Conservation (phyloP, 1,140 invertebrate genomes). For the Brachionus manjavacas region DNA sequence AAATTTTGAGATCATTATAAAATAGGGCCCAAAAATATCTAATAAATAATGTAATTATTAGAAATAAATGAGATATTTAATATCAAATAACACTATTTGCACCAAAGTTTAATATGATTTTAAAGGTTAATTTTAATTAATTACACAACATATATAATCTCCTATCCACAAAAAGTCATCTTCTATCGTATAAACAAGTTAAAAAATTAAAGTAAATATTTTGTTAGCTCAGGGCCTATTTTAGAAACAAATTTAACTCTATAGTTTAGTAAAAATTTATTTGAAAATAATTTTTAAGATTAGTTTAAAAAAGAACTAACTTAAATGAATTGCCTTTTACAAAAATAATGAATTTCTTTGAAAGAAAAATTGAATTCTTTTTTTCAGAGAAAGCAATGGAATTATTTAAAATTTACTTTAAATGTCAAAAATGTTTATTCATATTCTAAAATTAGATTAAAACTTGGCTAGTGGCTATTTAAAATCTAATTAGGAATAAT, state of each 20-base stretch:
- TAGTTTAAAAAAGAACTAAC: background rate
- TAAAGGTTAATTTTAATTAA: conserved; percentile 1
- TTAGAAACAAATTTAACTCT: background rate
- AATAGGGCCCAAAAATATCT: background rate
- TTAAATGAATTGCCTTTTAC: background rate
- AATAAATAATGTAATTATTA: conserved; percentile 26
- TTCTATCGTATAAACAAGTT: background rate
- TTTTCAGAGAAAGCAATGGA: background rate
- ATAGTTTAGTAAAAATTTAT: background rate
- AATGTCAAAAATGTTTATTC: background rate
- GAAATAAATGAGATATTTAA: conserved; percentile 31
- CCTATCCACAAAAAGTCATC: background rate
- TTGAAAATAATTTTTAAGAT: background rate
- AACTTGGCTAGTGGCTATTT: background rate
- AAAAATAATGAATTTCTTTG: background rate
- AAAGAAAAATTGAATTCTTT: background rate
- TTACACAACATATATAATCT: background rate
- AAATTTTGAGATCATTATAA: background rate
- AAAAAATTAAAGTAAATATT: background rate
- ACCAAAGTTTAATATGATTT: background rate
- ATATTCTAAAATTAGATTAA: background rate
- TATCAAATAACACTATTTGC: background rate
- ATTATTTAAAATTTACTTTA: background rate
- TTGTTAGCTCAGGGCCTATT: background rate
- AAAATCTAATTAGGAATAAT: background rate